phyloP scores from a whole-genome alignment of 2,797 vertebrate genomes.

The Chromis chromis region DNA sequence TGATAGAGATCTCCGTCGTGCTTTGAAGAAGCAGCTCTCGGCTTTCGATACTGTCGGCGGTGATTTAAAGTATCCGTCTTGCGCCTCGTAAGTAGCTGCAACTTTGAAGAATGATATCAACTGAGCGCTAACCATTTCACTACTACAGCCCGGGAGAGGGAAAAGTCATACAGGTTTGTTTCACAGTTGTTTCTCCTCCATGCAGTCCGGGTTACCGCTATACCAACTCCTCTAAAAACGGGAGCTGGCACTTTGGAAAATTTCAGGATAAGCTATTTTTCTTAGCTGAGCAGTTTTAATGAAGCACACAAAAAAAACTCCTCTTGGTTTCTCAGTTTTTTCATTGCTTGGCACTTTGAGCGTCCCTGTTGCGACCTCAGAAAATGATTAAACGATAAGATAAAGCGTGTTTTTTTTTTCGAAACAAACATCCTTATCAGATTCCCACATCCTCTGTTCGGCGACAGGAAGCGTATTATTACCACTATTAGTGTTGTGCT shows the following conservation, averaged over 20 bases:
- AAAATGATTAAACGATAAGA: conserved; percentile 2
- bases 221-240: not conserved
- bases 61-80: conserved; percentile 40
- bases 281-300: not conserved
- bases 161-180: conserved; percentile 84
- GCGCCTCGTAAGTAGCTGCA: conserved; percentile 53
- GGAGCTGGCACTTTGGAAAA: not conserved
- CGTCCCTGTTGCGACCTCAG: not conserved
- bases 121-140: conserved; percentile 61
- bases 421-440: conserved; percentile 35
- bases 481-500: not conserved
- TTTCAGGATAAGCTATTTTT: not conserved
- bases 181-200: conserved; percentile 43
- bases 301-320: not conserved
- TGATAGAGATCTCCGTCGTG: conserved; percentile 57
- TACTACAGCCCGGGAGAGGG: conserved; percentile 52
- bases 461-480: conserved; percentile 42
- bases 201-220: not conserved
- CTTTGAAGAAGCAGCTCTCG: conserved; percentile 40
- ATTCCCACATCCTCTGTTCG: conserved; percentile 30
- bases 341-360: conserved; percentile 1
- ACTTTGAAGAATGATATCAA: conserved; percentile 77
- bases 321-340: too few relatives aligned
- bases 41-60: conserved; percentile 14
- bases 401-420: not conserved